phyloP scores from a whole-genome alignment of 2,113 vertebrate species.

The Rana temporaria region DNA sequence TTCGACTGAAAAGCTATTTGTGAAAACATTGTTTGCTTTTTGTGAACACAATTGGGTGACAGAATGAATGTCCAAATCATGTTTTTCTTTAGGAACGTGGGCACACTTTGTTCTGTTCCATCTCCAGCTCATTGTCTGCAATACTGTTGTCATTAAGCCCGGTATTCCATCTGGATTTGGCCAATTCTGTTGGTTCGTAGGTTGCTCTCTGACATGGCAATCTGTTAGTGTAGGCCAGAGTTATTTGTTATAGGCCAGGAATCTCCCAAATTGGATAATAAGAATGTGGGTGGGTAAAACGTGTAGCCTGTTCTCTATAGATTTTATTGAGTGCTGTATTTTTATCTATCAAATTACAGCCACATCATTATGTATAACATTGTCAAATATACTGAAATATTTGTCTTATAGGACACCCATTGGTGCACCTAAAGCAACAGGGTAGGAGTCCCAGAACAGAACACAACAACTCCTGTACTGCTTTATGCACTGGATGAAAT shows the following conservation, averaged over 20 bases:
- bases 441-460: no score
- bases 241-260: not conserved
- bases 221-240: not conserved
- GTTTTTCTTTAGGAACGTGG: not conserved
- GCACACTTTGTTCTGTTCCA: not conserved
- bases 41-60: not conserved
- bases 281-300: not conserved
- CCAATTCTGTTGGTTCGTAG: conserved; percentile 23
- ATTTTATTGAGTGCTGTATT: no score
- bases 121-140: conserved; percentile 15
- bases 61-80: not conserved
- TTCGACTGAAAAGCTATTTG: not conserved
- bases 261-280: conserved; percentile 20
- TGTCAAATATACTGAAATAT: no score
- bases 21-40: not conserved
- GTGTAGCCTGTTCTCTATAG: no score
- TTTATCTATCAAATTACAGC: no score
- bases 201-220: not conserved
- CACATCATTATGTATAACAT: no score
- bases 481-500: no score
- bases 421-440: no score
- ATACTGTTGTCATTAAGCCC: conserved; percentile 7
- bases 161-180: conserved; percentile 1
- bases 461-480: no score
- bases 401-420: no score